Conservation (phyloP, 2,888 invertebrate genomes). For the Coenonympha glycerion region DNA sequence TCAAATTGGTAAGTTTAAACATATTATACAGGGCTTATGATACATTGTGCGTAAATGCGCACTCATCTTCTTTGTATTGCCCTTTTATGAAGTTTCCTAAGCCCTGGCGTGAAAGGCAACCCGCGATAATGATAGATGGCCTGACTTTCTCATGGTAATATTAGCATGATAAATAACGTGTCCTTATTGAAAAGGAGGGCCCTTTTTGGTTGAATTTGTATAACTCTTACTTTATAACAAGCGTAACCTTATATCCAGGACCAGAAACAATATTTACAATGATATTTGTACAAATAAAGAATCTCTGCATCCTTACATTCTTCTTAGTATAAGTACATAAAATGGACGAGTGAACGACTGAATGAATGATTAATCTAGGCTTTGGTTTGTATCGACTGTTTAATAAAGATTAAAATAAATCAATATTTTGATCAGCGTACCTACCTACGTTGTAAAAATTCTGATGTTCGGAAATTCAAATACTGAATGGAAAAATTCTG, state of each 20-base stretch:
- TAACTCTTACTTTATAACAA: constrained; percentile 8
- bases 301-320: no score
- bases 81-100: constrained; percentile 31
- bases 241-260: constrained; percentile 4
- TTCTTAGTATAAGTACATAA: no score
- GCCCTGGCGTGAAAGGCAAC: constrained; percentile 50
- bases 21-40: background rate
- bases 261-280: background rate
- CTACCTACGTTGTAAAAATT: no score
- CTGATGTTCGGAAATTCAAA: no score
- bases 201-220: constrained; percentile 11
- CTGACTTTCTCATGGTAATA: constrained; percentile 56
- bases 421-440: no score
- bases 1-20: no score
- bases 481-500: no score
- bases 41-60: background rate
- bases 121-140: constrained; percentile 56
- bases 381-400: no score
- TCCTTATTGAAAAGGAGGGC: constrained; percentile 33
- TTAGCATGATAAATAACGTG: constrained; percentile 52
- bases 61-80: constrained; percentile 20
- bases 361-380: no score
- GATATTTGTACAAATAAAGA: no score
- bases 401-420: no score
- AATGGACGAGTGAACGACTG: no score